Percentiles rank a stretch among this genome's conserved stretches.
Evolutionary conservation across 2,113 vertebrate species (phyloP).

Genomic region (Himantopus leucocephalus): DNA sequence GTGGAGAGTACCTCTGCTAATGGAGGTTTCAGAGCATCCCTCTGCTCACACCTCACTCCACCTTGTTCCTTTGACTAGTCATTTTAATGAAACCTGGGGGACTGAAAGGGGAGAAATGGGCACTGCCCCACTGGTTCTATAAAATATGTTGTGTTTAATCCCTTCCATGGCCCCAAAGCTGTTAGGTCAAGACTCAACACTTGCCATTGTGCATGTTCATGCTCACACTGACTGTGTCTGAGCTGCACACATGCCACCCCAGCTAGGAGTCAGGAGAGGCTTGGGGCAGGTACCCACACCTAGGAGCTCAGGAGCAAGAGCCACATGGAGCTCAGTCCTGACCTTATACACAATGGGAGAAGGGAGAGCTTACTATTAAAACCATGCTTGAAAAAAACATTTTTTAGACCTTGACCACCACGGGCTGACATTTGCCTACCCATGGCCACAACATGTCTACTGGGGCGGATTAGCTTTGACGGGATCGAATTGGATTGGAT

Average conservation of each 20-base stretch:
- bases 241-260: background rate
- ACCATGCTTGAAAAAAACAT: background rate
- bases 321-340: background rate
- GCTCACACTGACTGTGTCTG: background rate
- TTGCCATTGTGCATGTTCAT: background rate
- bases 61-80: background rate
- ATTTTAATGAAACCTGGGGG: background rate
- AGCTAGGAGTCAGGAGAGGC: background rate
- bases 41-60: background rate
- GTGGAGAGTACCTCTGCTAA: background rate
- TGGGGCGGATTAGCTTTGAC: background rate
- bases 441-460: background rate
- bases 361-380: background rate
- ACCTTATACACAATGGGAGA: background rate
- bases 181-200: background rate
- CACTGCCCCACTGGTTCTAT: background rate
- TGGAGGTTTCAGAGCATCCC: background rate
- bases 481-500: background rate
- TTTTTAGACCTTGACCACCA: background rate
- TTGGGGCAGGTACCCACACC: background rate
- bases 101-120: background rate
- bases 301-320: background rate
- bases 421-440: rapidly evolving
- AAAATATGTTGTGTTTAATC: background rate
- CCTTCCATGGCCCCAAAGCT: background rate